Evolutionary conservation across 2,888 invertebrate species (phyloP), one percentile per base, ranked within the genome.

Genomic region (Cataglyphis livida): DNA sequence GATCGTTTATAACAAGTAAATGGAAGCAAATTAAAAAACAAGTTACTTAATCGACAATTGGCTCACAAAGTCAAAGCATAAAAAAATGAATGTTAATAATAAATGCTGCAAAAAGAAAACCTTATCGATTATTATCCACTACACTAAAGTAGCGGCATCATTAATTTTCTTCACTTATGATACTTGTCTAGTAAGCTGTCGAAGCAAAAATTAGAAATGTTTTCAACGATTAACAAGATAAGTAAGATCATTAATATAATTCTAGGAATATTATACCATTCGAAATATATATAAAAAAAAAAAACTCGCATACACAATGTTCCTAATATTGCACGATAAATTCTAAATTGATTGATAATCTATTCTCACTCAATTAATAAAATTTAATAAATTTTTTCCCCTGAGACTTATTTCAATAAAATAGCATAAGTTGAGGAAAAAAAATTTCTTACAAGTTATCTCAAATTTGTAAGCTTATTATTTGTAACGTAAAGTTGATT

Each of bases 141-240:
- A 0, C 21, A 18, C 41, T 59, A n/a, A 41, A 44, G n/a, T 51
- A 64, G 38, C 44, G 12, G 21, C 18, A 32, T 70, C 4, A 70
- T 78, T 70, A 70, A 78, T 78, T 59, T 25, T 32, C 41, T 74
- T 18, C 12, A 15, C 6, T 41, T 44, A 21, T 44, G 15, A 78
- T n/a, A 78, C 70, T 70, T 28, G 70, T 44, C 15, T 57, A 44
- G 32, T 21, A 44, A 78, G 32, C 12, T n/a, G 12, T 7, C 10
- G 21, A 18, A 32, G 7, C 15, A 68, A 32, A 70, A 44, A 12
- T 70, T 32, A 21, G 18, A 32, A 57, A n/a, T 78, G 15, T 57
- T 32, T 57, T 32, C 12, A 5, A 68, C 41, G 21, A 70, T 10
- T 32, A 78, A 57, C 18, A 3, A 65, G 12, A 54, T 21, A 70